Evolutionary conservation across 2,797 vertebrate genomes (phyloP), one percentile per base, ranked within the genome.

Genomic region (Pipistrellus pygmaeus): DNA sequence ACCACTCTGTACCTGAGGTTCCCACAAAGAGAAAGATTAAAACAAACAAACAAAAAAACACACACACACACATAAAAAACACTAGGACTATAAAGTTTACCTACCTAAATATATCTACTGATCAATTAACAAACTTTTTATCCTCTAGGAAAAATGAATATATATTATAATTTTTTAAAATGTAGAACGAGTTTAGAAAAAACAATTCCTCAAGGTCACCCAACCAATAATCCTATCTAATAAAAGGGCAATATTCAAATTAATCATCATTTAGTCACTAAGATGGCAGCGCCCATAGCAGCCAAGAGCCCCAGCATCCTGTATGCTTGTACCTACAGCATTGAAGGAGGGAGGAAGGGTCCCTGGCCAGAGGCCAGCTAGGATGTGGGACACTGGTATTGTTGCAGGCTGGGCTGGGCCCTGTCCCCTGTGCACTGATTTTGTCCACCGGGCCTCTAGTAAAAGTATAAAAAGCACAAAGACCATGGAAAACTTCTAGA

Each of bases 391-490:
- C 13, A 13, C 48, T 48, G 48, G 14, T 13, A 48, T 48, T 48
- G 48, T 14, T 48, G 48, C 48, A 48, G 13, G 48, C 48, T 5
- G 3, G 48, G 48, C 48, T 48, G 48, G 48, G 48, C 48, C 13
- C 48, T 48, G 48, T 4, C 48, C 46, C 48, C 48, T 13, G 48
- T 48, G 48, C 48, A 48, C 48, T 48, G 14, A 48, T 48, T 48
- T 48, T 13, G 13, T 48, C 13, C 48, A 48, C 48, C 4, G 48
- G 48, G 48, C 13, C 48, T 48, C 48, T 48, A 48, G 48, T 71
- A 57, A 91, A 92, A 69, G 8, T 38, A 73, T 91, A 88, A 87
- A 60, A 46, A 72, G 53, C 87, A 73, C 14, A 91, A 90, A 83
- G 82, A 94, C 23, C 11, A 30, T 68, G 51, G 53, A 35, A 88